Base-by-base conservation (phyloP, 2,888 invertebrate species). In the Erpobdella octoculata region DNA sequence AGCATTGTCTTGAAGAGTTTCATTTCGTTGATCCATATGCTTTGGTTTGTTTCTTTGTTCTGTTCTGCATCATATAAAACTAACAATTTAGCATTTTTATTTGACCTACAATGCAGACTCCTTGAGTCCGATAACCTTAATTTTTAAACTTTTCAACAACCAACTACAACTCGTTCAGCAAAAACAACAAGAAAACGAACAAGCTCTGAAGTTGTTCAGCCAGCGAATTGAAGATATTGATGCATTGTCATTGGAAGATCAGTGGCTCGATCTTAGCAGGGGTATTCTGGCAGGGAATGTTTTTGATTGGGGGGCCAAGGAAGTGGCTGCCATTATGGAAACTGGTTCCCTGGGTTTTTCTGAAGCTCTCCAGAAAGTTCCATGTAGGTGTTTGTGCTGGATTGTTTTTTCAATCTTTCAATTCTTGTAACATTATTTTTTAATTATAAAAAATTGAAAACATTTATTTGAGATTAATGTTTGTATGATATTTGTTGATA, bases 261-360 rank as follows among this genome's bases (percentile, higher is more conserved):
- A 82, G 37, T 84, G 83, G 74, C 78, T 85, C 75, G 84, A 85
- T 66, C 78, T 88, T 25, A 85, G 86, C 33, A 80, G 78, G 62
- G 87, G 87, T n/a, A 80, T 88, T 53, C 81, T 89, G 48, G 86
- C 87, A 80, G 93, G 95, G 31, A 97, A 97, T 83, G 92, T 96
- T 85, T 96, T 96, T 85, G 96, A 97, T 83, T 95, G 94, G 93
- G 96, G 96, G 70, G 94, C 96, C 1, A 89, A 90, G 83, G 93
- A 92, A 80, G 91, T 93, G 2, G 89, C 90, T 25, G 87, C 88
- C 77, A 88, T 95, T 75, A 86, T 96, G 85, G 90, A 93, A 82
- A 86, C 74, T 5, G 74, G 73, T 2, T 73, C 74, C 5, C 91
- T 94, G 85, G 91, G 91, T 66, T 89, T 96, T 75, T 85, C 88